Conservation (phyloP, 2,113 vertebrate species). For the Amblyopsis rosae region DNA sequence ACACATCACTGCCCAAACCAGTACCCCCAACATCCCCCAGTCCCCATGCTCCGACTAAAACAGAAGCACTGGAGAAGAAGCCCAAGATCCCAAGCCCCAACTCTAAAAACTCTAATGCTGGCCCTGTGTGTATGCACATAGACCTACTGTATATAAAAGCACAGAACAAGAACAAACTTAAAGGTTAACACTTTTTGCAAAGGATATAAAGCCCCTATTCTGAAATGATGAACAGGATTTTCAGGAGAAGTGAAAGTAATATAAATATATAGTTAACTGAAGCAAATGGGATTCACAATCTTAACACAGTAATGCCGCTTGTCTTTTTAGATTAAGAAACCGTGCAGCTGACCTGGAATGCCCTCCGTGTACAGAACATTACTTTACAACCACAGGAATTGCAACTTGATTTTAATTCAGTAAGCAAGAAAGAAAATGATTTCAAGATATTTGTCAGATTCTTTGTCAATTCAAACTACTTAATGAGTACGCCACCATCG, state of each 20-base stretch:
- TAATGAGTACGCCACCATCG: constrained; percentile 2
- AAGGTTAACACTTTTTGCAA: not conserved
- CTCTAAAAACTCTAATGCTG: too few species aligned
- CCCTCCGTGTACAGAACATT: constrained; percentile 24
- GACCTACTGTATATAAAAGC: not conserved
- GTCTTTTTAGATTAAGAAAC: constrained; percentile 41
- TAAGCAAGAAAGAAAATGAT: constrained; percentile 27
- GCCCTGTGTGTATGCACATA: too few species aligned
- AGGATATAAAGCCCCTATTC: constrained; percentile 1
- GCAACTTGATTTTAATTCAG: constrained; percentile 10
- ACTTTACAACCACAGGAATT: constrained; percentile 20
- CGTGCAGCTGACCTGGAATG: constrained; percentile 15
- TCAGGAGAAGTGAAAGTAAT: constrained; percentile 17
- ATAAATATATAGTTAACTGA: constrained; percentile 13
- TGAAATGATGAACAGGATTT: constrained; percentile 17
- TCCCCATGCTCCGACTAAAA: too few species aligned
- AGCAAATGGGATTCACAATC: constrained; percentile 29
- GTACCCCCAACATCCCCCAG: too few species aligned
- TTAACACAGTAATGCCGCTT: constrained; percentile 37
- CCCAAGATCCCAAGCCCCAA: too few species aligned
- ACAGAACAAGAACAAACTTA: constrained; percentile 4
- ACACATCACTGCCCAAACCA: too few species aligned
- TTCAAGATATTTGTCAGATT: constrained; percentile 5
- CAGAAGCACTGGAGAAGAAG: too few species aligned
- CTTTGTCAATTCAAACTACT: constrained; percentile 12